These are phyloP conservation scores for Morpho achilles DNA, from an alignment of 2,888 invertebrate genomes.

Conservation along the genomic window DNA sequence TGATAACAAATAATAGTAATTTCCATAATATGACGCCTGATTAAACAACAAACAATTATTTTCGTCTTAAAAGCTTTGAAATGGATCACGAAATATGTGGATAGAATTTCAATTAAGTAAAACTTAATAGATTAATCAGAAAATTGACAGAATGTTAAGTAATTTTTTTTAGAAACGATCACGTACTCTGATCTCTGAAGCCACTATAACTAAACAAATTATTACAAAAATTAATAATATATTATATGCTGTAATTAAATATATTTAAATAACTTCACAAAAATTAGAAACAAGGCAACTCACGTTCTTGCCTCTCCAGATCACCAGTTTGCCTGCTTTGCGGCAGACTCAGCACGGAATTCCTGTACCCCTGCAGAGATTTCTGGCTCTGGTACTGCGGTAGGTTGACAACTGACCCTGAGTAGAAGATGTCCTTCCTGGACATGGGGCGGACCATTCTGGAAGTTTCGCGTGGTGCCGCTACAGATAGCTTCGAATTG, in stretches of 20 bases:
- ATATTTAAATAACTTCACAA: background rate
- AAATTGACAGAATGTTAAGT: too few species aligned
- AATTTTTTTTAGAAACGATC: too few species aligned
- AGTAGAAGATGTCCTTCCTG: conserved; percentile 98
- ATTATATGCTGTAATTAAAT: background rate
- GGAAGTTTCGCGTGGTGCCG: conserved; percentile 59
- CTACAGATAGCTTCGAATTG: conserved; percentile 83
- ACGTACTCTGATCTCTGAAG: too few species aligned
- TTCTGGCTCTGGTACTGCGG: conserved; percentile 96
- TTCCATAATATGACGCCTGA: too few species aligned
- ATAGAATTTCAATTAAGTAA: too few species aligned
- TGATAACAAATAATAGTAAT: too few species aligned
- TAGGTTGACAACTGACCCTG: conserved; percentile 95
- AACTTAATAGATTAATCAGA: too few species aligned
- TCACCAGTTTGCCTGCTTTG: conserved; percentile 82
- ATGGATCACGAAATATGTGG: too few species aligned
- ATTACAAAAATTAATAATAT: too few species aligned
- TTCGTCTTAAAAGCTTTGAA: too few species aligned
- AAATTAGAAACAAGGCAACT: conserved; percentile 42
- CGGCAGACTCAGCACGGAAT: conserved; percentile 94
- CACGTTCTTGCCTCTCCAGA: conserved; percentile 83
- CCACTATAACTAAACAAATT: too few species aligned
- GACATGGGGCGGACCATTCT: conserved; percentile 93
- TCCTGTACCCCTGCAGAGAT: conserved; percentile 92
- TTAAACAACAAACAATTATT: too few species aligned